Evolutionary conservation across 2,113 vertebrate genomes (phyloP), one percentile per base, ranked within the genome.

Genomic region (Malurus melanocephalus): DNA sequence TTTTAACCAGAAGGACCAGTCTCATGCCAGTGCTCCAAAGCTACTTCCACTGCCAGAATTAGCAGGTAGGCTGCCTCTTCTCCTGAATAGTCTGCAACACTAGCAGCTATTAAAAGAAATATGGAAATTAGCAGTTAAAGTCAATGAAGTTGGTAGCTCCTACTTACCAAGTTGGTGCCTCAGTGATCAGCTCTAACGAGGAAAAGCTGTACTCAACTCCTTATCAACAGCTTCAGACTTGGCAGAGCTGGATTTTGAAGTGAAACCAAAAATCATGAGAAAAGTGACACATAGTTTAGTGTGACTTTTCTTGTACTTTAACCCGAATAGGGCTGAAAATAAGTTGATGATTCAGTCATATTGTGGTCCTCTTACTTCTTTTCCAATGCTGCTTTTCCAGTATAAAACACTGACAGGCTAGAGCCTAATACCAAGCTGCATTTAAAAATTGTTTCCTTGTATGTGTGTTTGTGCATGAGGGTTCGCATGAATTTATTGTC

Each of bases 111-210:
- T 89, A 71, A 45, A 85, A 82, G 77, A 94, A 96, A 88, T 32
- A 84, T 55, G 74, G 65, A 95, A 93, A 87, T 91, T 79, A 74
- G 46, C 61, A 93, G 72, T 89, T 88, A 64, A 95, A 95, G 45
- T 94, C 95, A 91, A 77, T 76, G 61, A 82, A 93, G 85, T 68
- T 46, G 52, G 78, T 80, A 83, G 60, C 20, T 40, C 61, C 81
- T 84, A 48, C 87, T 91, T 93, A 94, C 35, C 76, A 75, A 72
- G 83, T 74, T 87, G 80, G 93, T 94, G 52, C 80, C 87, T 94
- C 69, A 49, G 85, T 78, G 87, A 89, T 95, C 91, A 68, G 40
- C 55, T 94, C 45, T 95, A 93, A 95, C 48, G 16, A 95, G 57
- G 69, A 79, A 75, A 80, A 93, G 59, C 80, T 69, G 67, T 48